A percentile compares a stretch with the other conserved stretches of the same genome.
Evolutionary conservation across 2,888 invertebrate species (phyloP).

Genomic region (Eucriotettix oculatus): DNA sequence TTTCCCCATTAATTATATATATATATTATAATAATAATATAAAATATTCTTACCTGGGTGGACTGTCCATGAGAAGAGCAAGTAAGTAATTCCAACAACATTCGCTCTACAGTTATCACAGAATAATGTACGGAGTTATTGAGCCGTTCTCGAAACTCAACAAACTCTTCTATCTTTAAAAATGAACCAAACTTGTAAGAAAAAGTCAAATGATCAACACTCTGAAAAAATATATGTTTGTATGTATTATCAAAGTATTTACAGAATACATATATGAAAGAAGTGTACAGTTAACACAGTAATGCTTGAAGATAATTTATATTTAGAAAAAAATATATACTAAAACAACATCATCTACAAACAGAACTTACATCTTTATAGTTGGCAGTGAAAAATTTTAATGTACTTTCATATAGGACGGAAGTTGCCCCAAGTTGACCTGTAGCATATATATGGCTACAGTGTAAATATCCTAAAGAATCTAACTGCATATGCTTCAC

Average conservation of each 20-base stretch:
- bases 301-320: neutral
- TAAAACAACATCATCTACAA: neutral
- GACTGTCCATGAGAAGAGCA: constrained; percentile 18
- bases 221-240: constrained; percentile 31
- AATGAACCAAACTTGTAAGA: constrained; percentile 92
- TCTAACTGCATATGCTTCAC: constrained; percentile 88
- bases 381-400: constrained; percentile 75
- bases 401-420: constrained; percentile 52
- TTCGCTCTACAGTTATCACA: constrained; percentile 44
- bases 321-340: neutral
- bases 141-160: constrained; percentile 63
- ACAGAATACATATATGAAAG: neutral
- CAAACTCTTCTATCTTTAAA: constrained; percentile 78
- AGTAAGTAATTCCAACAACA: constrained; percentile 47
- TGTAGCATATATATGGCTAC: constrained; percentile 53
- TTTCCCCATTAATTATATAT: too few species aligned
- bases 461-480: constrained; percentile 73
- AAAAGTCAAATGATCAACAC: constrained; percentile 77
- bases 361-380: constrained; percentile 61
- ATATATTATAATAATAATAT: too few species aligned
- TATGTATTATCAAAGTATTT: neutral
- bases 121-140: constrained; percentile 68
- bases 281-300: neutral
- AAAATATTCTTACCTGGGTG: neutral
- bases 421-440: constrained; percentile 55